Conservation (phyloP, 2,113 vertebrate genomes). For the Monopterus albus region DNA sequence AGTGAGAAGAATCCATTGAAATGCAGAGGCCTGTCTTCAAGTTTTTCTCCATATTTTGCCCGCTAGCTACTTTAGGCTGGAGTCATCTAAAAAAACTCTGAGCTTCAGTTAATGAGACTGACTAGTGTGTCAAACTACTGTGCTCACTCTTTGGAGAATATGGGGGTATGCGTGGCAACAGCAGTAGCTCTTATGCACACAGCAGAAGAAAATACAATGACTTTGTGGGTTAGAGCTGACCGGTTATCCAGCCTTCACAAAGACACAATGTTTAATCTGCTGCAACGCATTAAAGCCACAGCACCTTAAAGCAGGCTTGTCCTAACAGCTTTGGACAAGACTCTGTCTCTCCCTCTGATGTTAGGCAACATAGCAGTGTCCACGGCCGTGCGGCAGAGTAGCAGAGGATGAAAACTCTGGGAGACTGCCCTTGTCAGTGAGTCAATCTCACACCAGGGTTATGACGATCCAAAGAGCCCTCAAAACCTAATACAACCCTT, state of each 20-base stretch:
- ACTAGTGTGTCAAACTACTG: constrained; percentile 53
- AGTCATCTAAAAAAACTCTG: constrained; percentile 34
- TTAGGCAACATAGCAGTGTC: constrained; percentile 52
- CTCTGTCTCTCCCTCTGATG: constrained; percentile 61
- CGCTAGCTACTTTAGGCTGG: constrained; percentile 35
- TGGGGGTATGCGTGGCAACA: constrained; percentile 5
- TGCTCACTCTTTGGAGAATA: constrained; percentile 35
- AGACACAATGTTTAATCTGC: constrained; percentile 67
- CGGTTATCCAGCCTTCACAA: constrained; percentile 57
- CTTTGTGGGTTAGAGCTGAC: constrained; percentile 60
- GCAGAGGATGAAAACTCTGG: constrained; percentile 45
- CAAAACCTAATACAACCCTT: constrained; percentile 55
- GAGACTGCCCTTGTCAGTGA: constrained; percentile 61
- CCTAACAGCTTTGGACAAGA: constrained; percentile 70
- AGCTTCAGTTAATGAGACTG: constrained; percentile 64
- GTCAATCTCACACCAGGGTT: constrained; percentile 73
- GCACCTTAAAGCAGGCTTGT: constrained; percentile 72
- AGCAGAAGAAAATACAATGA: constrained; percentile 35
- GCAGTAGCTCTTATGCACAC: constrained; percentile 8
- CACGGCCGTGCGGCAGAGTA: constrained; percentile 30
- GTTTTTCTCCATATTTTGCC: constrained; percentile 49
- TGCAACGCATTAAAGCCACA: constrained; percentile 66
- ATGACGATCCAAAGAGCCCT: constrained; percentile 67
- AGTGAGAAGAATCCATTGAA: constrained; percentile 61
- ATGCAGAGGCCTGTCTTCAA: constrained; percentile 30